These are phyloP conservation scores for Hemistola chrysoprasaria DNA, from an alignment of 2,888 invertebrate genomes.

Conservation along the genomic window DNA sequence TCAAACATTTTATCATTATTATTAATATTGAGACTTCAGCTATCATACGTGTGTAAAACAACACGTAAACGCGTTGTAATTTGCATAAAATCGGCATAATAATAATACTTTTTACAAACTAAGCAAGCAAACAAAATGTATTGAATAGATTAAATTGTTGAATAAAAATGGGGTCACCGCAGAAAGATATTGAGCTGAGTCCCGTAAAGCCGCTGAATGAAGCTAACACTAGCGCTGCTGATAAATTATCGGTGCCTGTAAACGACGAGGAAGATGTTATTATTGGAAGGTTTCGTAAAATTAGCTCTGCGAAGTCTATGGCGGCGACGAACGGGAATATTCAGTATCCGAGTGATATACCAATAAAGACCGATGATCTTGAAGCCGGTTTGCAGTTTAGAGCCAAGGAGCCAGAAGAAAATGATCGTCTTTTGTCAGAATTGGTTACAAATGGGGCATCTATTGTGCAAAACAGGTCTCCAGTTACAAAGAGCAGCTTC, in stretches of 20 bases:
- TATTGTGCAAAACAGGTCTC: conserved; percentile 43
- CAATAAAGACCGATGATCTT: conserved; percentile 52
- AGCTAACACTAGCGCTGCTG: conserved; percentile 37
- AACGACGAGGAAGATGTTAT: conserved; percentile 75
- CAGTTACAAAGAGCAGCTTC: conserved; percentile 83
- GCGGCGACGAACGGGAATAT: conserved; percentile 77
- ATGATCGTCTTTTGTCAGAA: conserved; percentile 55
- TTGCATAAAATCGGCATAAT: conserved; percentile 2
- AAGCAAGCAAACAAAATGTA: conserved; percentile 21
- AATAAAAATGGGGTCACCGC: conserved; percentile 54
- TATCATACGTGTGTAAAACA: neutral
- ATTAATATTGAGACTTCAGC: neutral
- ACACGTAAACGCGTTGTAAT: conserved; percentile 2
- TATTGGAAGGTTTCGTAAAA: conserved; percentile 76
- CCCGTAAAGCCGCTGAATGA: conserved; percentile 52
- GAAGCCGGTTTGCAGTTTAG: conserved; percentile 68
- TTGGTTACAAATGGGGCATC: conserved; percentile 41
- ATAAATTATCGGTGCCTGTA: conserved; percentile 47
- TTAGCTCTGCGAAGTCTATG: conserved; percentile 79
- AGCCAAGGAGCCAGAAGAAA: conserved; percentile 49
- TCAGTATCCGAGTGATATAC: conserved; percentile 63
- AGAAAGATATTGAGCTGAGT: conserved; percentile 71
- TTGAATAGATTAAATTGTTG: conserved; percentile 7
- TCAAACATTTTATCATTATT: neutral
- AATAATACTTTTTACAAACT: too few relatives aligned